These are phyloP conservation scores for Erinaceus europaeus DNA, from an alignment of 2,113 vertebrate species.

Conservation along the genomic window DNA sequence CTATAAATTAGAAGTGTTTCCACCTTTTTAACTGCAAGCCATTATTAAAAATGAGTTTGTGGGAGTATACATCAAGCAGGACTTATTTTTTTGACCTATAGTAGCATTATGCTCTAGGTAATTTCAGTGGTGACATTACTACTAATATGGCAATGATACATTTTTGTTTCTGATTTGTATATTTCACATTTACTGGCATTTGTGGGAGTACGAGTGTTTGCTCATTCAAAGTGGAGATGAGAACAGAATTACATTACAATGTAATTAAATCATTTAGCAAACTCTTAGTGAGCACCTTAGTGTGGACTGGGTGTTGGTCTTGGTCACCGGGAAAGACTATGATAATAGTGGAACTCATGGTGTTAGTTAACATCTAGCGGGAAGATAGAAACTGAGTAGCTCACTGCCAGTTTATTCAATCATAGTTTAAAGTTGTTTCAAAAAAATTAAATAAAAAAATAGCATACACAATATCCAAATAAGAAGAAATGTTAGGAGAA, in stretches of 20 bases:
- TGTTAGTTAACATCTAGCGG: neutral
- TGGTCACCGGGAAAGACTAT: neutral
- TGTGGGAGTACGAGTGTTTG: neutral
- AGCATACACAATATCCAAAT: neutral
- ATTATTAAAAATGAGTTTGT: neutral
- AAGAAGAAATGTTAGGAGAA: no score
- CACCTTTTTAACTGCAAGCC: neutral
- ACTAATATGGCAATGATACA: neutral
- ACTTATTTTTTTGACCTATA: neutral
- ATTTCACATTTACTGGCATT: neutral
- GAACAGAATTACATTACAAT: neutral
- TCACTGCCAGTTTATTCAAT: no score
- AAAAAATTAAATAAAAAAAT: neutral
- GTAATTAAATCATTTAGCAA: neutral
- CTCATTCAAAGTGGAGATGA: neutral
- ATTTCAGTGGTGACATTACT: neutral
- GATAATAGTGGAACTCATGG: neutral
- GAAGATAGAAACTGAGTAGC: fast-evolving
- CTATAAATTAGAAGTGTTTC: neutral
- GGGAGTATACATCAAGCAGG: neutral
- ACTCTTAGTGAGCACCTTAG: neutral
- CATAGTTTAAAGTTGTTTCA: neutral
- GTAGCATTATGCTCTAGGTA: neutral
- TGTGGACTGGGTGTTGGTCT: neutral
- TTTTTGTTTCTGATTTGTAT: neutral